Conservation (phyloP, 2,113 vertebrate species). For the Puma concolor region DNA sequence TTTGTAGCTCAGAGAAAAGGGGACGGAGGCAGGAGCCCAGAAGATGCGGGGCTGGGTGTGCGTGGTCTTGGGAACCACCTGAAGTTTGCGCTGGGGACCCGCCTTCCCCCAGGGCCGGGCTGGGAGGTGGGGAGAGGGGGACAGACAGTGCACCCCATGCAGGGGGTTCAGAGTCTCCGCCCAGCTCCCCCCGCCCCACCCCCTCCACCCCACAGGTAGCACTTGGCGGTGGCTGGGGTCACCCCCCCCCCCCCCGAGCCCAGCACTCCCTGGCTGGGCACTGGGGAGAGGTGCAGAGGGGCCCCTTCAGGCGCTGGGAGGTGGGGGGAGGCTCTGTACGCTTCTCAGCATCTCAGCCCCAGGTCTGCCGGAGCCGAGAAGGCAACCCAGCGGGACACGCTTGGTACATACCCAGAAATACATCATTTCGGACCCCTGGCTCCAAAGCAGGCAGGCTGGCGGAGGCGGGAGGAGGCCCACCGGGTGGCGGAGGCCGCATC, state of each 20-base stretch:
- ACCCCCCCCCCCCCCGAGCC: background rate
- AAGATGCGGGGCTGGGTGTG: accelerated
- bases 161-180: background rate
- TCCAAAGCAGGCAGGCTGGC: background rate
- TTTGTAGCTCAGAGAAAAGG: background rate
- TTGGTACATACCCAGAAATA: slow-evolving; percentile 81
- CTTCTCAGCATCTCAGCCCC: background rate
- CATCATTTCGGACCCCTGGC: slow-evolving; percentile 45
- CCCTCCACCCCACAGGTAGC: background rate
- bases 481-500: accelerated
- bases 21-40: accelerated
- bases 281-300: background rate
- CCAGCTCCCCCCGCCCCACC: background rate
- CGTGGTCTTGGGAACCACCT: background rate
- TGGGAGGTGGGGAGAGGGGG: background rate
- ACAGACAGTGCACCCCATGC: accelerated
- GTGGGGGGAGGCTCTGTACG: accelerated
- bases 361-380: background rate
- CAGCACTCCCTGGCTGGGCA: background rate
- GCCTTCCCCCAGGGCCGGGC: background rate
- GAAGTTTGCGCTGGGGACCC: background rate
- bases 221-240: background rate
- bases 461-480: background rate
- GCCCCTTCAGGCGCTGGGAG: accelerated
- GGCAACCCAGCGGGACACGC: background rate